Evolutionary conservation across 2,888 invertebrate genomes (phyloP), one percentile per base, ranked within the genome.

Genomic region (Thysanoteuthis rhombus): DNA sequence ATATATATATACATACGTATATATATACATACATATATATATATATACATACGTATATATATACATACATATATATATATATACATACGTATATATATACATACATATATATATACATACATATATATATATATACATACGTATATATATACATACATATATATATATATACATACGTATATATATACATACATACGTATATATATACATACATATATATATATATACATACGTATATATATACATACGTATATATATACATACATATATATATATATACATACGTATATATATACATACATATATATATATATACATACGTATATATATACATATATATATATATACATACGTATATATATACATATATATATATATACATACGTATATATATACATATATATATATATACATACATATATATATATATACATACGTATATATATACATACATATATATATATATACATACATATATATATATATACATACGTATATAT

Each of bases 311-410:
- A 52, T 52, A 25, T n/a, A 89, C 36, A 89, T 89, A 10, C 22
- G 1, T 89, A 10, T 89, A 89, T 89, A 89, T 89, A 89, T 89
- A 89, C 22, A 10, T 89, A 10, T 19, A 91, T 91, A 91, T 91
- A 91, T 91, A 91, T 91, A 38, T 91, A 91, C 19, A 38, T 91
- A 91, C 19, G 16, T 19, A 91, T 91, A 38, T 91, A 91, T 91
- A 38, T 91, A 91, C 19, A 91, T 91, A 91, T 91, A 91, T 38
- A 91, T 19, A 91, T 91, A 38, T 91, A 91, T 91, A 38, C 19
- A 91, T 91, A 38, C 19, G 19, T 91, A 38, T 91, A 91, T 91
- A 38, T 19, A 91, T 91, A 38, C 32, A 92, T 92, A 92, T 92
- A 92, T 92, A 16, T 92, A 92, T 92, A 16, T 32, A 92, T 92